Percentiles rank a stretch among this genome's conserved stretches.
Conservation (phyloP, 2,888 invertebrate species). For the Ennomos erosarius region DNA sequence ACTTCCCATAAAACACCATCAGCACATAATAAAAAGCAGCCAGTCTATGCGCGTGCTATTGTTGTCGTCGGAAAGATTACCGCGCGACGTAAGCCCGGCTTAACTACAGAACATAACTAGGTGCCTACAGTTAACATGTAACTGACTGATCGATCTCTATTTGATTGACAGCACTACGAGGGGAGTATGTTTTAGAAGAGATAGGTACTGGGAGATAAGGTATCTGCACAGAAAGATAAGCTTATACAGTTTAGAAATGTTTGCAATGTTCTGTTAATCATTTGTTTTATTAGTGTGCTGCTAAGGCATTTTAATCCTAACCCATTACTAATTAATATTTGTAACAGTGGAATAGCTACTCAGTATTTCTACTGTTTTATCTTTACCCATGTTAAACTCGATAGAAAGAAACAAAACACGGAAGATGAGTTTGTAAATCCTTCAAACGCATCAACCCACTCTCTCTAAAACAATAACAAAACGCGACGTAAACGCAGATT, state of each 20-base stretch:
- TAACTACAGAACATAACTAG: constrained; percentile 46
- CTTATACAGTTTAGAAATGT: not conserved
- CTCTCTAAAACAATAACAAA: constrained; percentile 26
- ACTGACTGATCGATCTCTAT: constrained; percentile 58
- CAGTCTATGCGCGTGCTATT: constrained; percentile 57
- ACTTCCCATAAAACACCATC: constrained; percentile 13
- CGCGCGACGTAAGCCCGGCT: constrained; percentile 60
- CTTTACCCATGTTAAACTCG: no score
- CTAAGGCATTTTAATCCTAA: no score
- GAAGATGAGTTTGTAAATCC: no score
- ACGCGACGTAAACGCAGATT: constrained; percentile 57
- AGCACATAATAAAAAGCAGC: constrained; percentile 22
- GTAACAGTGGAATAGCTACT: no score
- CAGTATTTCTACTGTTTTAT: no score
- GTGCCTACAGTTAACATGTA: constrained; percentile 20
- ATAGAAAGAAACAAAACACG: no score
- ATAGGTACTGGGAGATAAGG: constrained; percentile 24
- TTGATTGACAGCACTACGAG: constrained; percentile 60
- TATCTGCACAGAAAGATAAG: constrained; percentile 20
- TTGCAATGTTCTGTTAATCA: no score
- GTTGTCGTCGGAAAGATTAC: constrained; percentile 67
- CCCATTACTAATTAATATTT: no score
- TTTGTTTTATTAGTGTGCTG: no score
- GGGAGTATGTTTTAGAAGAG: constrained; percentile 35
- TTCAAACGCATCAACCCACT: no score